Conservation (phyloP, 2,113 vertebrate genomes). For the Paracanthobrama guichenoti region DNA sequence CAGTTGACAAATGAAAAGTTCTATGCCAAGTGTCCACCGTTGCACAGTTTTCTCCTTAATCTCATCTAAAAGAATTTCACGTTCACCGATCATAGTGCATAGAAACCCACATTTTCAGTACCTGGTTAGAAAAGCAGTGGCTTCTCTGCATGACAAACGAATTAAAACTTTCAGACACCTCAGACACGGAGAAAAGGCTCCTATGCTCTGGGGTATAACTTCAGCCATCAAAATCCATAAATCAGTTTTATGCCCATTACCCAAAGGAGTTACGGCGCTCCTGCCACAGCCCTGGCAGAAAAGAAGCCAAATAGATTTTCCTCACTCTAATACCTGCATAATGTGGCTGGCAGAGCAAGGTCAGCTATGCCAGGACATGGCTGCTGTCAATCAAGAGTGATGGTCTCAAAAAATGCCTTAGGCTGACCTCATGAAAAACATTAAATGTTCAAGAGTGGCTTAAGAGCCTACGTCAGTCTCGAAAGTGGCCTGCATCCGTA, state of each 20-base stretch:
- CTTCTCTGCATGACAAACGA: conserved; percentile 23
- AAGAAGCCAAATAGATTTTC: conserved; percentile 49
- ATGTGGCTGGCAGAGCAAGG: conserved; percentile 50
- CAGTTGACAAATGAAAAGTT: background rate
- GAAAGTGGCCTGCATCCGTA: conserved; percentile 7
- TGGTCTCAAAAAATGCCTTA: conserved; percentile 12
- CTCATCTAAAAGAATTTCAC: background rate
- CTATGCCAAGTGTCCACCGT: background rate
- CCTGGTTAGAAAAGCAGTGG: conserved; percentile 1
- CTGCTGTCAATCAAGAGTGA: conserved; percentile 43
- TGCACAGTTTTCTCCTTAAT: background rate
- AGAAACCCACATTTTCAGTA: background rate
- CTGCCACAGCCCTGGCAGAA: conserved; percentile 37
- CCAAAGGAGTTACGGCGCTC: conserved; percentile 50
- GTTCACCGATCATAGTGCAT: background rate
- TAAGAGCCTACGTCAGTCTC: background rate
- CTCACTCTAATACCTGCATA: conserved; percentile 11
- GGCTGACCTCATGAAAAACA: conserved; percentile 29
- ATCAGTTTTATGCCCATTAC: conserved; percentile 48
- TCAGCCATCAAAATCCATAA: conserved; percentile 50
- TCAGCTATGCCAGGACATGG: conserved; percentile 28
- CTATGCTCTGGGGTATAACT: conserved; percentile 30
- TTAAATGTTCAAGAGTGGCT: conserved; percentile 1
- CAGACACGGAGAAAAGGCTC: conserved; percentile 29
- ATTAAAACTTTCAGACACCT: conserved; percentile 32